A percentile compares a stretch with the other conserved stretches of the same genome.
Evolutionary conservation across 2,888 invertebrate genomes (phyloP).

Genomic region (Beris morrisii): DNA sequence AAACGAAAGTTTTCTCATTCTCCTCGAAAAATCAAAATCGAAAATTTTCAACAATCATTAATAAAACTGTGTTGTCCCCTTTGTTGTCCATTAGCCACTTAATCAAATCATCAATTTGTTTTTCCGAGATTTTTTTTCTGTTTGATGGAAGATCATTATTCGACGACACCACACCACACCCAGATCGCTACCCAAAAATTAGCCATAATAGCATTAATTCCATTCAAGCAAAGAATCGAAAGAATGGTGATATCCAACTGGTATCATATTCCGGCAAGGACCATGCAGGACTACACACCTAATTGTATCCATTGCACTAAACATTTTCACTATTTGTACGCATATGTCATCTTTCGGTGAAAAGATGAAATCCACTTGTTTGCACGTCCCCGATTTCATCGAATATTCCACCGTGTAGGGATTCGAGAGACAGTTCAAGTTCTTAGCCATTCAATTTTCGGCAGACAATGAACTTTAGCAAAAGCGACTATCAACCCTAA

Average conservation of each 20-base stretch:
- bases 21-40: too few relatives aligned
- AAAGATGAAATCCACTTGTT: constrained; percentile 24
- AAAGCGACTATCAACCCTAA: constrained; percentile 23
- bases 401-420: not conserved
- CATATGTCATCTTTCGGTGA: constrained; percentile 34
- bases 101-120: too few relatives aligned
- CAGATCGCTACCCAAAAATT: constrained; percentile 42
- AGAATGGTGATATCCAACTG: constrained; percentile 13
- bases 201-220: constrained; percentile 43
- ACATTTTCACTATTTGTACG: constrained; percentile 41
- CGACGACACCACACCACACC: constrained; percentile 36
- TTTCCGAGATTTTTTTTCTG: too few relatives aligned
- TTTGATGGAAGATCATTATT: not conserved
- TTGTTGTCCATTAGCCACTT: too few relatives aligned
- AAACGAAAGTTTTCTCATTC: too few relatives aligned
- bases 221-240: constrained; percentile 36
- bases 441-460: constrained; percentile 9
- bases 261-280: not conserved
- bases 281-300: not conserved
- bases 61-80: too few relatives aligned
- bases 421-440: not conserved
- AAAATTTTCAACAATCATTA: too few relatives aligned
- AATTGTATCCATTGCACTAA: constrained; percentile 42
- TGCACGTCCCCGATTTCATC: constrained; percentile 8
- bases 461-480: constrained; percentile 18